These are phyloP conservation scores for Myotis planiceps DNA, from an alignment of 2,797 vertebrate species.

Conservation along the genomic window DNA sequence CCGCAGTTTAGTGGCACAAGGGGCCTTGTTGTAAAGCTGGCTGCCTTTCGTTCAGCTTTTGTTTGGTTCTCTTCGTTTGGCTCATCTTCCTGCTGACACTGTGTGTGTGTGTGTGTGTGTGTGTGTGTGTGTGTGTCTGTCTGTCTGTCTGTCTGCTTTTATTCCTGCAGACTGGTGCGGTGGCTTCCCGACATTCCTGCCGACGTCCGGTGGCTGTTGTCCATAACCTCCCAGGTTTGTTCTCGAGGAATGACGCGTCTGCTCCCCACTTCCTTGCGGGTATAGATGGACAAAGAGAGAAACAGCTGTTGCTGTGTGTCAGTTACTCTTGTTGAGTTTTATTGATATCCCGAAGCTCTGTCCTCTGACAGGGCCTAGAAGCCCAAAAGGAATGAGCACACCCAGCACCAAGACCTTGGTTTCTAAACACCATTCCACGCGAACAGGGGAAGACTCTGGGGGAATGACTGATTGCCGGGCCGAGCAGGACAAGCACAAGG, in stretches of 20 bases:
- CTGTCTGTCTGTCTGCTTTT: neutral
- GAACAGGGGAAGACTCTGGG: too few relatives aligned
- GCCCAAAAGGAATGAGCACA: neutral
- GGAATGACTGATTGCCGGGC: neutral
- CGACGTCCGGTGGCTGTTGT: slow-evolving; percentile 46
- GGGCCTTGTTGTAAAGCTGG: accelerated
- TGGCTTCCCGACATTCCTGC: slow-evolving; percentile 27
- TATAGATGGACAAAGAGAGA: too few relatives aligned
- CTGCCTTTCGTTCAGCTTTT: neutral
- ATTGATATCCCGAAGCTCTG: neutral
- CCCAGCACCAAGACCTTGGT: neutral
- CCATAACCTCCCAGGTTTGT: neutral
- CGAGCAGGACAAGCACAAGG: neutral
- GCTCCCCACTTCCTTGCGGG: neutral
- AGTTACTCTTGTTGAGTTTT: neutral
- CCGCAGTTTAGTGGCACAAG: accelerated
- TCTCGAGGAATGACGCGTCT: neutral
- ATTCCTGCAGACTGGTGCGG: neutral
- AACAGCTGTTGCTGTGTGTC: neutral
- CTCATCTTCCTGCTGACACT: accelerated
- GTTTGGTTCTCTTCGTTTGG: neutral
- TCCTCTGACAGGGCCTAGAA: neutral
- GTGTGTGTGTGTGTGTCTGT: neutral
- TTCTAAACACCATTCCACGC: accelerated
- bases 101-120: too few relatives aligned